Base-by-base conservation (phyloP, 2,113 vertebrate species). In the Atractosteus spatula region DNA sequence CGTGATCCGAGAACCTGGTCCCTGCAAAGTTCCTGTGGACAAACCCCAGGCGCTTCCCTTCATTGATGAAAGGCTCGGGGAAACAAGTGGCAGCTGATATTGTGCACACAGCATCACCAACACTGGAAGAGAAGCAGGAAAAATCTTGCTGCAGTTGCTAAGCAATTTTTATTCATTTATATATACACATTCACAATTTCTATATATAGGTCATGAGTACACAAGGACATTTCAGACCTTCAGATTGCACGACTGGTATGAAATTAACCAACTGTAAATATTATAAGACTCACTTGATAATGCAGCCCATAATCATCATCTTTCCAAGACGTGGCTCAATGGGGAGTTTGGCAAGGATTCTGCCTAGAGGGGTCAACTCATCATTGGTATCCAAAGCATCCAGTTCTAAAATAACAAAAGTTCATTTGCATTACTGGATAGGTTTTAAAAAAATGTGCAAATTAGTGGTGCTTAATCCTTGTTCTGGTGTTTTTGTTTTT, bases 281-380 rank as follows among this genome's bases (percentile, higher is more conserved):
- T 45, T 43, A 57, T 6, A n/a, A 29, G 3, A 92, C 94, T 89
- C 83, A 98, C 96, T 95, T 89, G 85, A 99, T 96, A 80, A 97
- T 97, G 79, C 96, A 99, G 62, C 97, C 96, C 94, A 98, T 98
- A 83, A 98, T 98, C 96, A 98, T 98, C 96, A 98, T 98, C 87
- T 99, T 99, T 76, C 97, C 97, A 70, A 99, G 88, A 0, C 95
- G 96, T 77, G 96, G 96, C 62, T 98, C 97, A 72, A 98, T 99
- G 64, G 97, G 96, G 61, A 99, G 93, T 42, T 90, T 94, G 69
- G 97, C 97, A 64, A 98, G 89, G 75, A 99, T 95, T 78, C 95
- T 90, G 4, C 97, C 97, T 74, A 99, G 89, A 74, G 96, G 96
- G 42, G 97, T 99, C 79, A 99, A 82, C 71, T 99, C 96, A 41